Percentiles rank a stretch among this genome's conserved stretches.
These are phyloP conservation scores for Takifugu flavidus DNA, from an alignment of 2,113 vertebrate species.

Conservation along the genomic window DNA sequence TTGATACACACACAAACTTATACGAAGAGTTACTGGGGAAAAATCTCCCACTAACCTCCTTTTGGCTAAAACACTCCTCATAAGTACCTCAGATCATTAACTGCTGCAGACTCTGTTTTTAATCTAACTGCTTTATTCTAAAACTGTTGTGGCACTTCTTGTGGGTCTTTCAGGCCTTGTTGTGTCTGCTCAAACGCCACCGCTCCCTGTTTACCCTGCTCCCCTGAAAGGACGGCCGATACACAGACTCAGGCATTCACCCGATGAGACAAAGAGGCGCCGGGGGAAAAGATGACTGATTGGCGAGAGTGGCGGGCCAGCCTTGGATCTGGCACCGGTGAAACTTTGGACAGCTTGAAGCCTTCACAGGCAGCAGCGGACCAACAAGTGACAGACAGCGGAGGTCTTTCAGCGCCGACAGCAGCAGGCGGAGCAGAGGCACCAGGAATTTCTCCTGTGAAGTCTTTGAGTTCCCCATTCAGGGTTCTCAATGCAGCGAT, in stretches of 20 bases:
- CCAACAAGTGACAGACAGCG: conserved; percentile 27
- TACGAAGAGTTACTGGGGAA: too few relatives aligned
- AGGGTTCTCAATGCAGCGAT: conserved; percentile 21
- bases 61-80: neutral
- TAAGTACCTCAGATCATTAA: neutral
- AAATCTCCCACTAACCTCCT: neutral
- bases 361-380: conserved; percentile 30
- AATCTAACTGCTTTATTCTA: too few relatives aligned
- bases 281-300: conserved; percentile 37
- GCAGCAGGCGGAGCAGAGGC: conserved; percentile 24
- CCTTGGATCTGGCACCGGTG: conserved; percentile 31
- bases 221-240: conserved; percentile 16
- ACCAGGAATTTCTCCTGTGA: conserved; percentile 35
- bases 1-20: too few relatives aligned
- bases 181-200: conserved; percentile 5
- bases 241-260: conserved; percentile 32
- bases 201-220: conserved; percentile 22
- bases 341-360: conserved; percentile 18
- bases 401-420: conserved; percentile 30
- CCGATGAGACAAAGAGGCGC: conserved; percentile 54
- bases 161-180: too few relatives aligned
- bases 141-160: too few relatives aligned
- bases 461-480: conserved; percentile 20
- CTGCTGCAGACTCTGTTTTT: too few relatives aligned
- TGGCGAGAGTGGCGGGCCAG: conserved; percentile 21